A percentile compares a stretch with the other conserved stretches of the same genome.
Evolutionary conservation across 2,113 vertebrate species (phyloP).

Genomic region (Marmota flaviventris): DNA sequence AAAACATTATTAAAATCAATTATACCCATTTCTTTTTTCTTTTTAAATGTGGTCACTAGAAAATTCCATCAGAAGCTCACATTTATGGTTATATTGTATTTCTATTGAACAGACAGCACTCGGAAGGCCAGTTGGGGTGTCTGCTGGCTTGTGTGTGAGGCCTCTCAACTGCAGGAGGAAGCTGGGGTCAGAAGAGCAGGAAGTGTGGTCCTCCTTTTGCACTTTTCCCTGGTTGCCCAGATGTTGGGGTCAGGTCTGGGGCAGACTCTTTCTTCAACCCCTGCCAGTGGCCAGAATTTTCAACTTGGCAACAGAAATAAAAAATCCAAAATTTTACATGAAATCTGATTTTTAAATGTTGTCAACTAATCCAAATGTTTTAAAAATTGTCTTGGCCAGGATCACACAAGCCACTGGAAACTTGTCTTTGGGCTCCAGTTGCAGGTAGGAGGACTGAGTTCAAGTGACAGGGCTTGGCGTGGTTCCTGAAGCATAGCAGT

Average conservation of each 20-base stretch:
- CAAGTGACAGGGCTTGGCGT: not conserved
- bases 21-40: not conserved
- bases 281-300: not conserved
- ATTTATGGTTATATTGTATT: not conserved
- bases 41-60: constrained; percentile 1
- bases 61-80: not conserved
- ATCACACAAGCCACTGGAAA: not conserved
- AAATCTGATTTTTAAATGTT: not conserved
- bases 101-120: not conserved
- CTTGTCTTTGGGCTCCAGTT: not conserved
- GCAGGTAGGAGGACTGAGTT: not conserved
- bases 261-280: not conserved
- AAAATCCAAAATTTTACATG: not conserved
- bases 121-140: not conserved
- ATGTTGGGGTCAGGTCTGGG: not conserved
- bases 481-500: not conserved
- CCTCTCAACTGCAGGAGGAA: not conserved
- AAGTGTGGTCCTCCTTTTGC: not conserved
- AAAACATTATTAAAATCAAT: not conserved
- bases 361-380: not conserved
- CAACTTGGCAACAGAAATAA: not conserved
- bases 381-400: not conserved
- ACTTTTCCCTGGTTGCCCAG: not conserved
- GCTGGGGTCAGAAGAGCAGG: not conserved
- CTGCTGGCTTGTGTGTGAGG: not conserved